Evolutionary conservation across 1,140 invertebrate genomes (phyloP), one percentile per base, ranked within the genome.

Genomic region (Charaxes varanes): DNA sequence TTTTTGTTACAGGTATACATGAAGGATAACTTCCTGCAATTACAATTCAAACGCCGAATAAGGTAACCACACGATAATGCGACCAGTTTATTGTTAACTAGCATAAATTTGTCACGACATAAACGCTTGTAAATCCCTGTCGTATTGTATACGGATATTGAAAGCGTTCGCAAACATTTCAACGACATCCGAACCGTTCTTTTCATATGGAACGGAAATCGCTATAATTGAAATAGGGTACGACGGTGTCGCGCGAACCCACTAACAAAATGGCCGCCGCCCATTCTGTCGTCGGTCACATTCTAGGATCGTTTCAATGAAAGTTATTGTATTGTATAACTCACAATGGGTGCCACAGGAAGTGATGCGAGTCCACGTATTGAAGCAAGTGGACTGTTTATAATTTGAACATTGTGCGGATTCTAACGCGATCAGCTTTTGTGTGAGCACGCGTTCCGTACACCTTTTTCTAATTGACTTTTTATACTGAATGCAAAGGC

Each of bases 351-450:
- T 59, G 60, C 49, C 51, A 66, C 71, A 80, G 76, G 78, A 82
- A 82, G 64, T 68, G 72, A 77, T 69, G 73, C 59, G 73, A 66
- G 67, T 46, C 43, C 47, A 61, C 59, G 70, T 77, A 69, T 79
- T 62, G 76, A 55, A 59, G 71, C 74, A 78, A 78, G 76, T 78
- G 74, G 64, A 73, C 72, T 82, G 78, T 80, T 78, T 80, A 82
- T 82, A 79, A 82, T 82, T 79, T 76, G 74, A 68, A 57, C 63
- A 79, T 82, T 82, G 74, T 82, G 53, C 36, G 49, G 65, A 64
- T 59, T 58, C 53, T 61, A 65, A 66, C 62, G 62, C 63, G 69
- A 59, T 61, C 57, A 56, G 33, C 62, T 41, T 69, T 76, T 77
- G 69, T 77, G 46, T 27, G 41, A 36, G 37, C 27, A 21, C 49